Conservation (phyloP, 2,113 vertebrate genomes). For the Chamaetylas fuelleborni region DNA sequence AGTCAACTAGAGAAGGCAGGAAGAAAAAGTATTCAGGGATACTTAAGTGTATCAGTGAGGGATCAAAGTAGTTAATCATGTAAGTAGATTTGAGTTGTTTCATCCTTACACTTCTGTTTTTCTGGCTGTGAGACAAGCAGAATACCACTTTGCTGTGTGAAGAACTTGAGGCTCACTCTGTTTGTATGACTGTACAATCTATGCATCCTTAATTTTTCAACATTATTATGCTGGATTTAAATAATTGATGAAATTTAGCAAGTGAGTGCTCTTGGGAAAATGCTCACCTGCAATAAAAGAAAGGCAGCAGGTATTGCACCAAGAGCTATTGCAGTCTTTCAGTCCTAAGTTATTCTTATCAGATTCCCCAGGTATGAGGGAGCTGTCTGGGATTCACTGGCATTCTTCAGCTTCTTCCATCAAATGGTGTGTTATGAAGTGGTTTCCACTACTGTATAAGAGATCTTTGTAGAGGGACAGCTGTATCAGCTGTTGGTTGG, state of each 20-base stretch:
- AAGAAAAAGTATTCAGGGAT: background rate
- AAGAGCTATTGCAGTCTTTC: background rate
- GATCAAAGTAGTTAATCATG: background rate
- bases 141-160: background rate
- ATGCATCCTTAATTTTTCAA: background rate
- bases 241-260: background rate
- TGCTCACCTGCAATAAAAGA: background rate
- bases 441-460: background rate
- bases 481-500: background rate
- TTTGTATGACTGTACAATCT: background rate
- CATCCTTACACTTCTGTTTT: background rate
- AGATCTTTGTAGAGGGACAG: background rate
- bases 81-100: background rate
- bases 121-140: background rate
- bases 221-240: background rate
- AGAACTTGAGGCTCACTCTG: background rate
- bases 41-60: background rate
- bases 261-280: background rate
- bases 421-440: background rate
- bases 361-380: background rate
- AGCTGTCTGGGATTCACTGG: background rate
- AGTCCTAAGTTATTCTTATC: background rate
- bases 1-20: background rate
- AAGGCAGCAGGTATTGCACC: background rate
- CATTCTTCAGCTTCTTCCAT: background rate